Evolutionary conservation across 2,797 vertebrate genomes (phyloP).

Genomic region (Dicrostonyx torquatus): DNA sequence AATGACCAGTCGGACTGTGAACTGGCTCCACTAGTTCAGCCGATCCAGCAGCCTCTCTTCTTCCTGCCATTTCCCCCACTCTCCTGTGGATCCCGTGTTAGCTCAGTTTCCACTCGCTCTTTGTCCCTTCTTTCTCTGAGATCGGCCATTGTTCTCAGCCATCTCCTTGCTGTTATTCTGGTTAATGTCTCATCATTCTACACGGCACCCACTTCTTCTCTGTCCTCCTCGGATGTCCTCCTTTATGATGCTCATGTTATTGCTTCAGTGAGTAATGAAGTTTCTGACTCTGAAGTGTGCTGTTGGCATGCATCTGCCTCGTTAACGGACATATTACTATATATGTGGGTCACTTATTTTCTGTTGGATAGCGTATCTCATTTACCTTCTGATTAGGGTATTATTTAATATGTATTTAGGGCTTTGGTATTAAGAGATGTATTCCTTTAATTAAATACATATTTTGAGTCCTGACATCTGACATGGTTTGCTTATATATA

Average conservation of each 20-base stretch:
- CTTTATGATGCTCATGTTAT: background rate
- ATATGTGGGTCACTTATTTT: slow-evolving; percentile 65
- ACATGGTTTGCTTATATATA: slow-evolving; percentile 76
- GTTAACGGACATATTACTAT: slow-evolving; percentile 13
- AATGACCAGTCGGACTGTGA: background rate
- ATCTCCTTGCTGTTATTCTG: background rate
- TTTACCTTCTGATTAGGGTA: slow-evolving; percentile 73
- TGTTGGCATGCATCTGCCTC: slow-evolving; percentile 17
- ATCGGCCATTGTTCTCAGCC: background rate
- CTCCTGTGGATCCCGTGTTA: background rate
- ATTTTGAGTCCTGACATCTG: slow-evolving; percentile 78
- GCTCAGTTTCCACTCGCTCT: background rate
- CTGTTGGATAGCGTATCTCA: slow-evolving; percentile 56
- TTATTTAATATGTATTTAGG: slow-evolving; percentile 80
- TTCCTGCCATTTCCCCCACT: background rate
- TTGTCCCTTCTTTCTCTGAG: background rate
- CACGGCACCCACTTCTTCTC: background rate
- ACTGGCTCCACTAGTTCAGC: background rate
- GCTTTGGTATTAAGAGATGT: slow-evolving; percentile 78
- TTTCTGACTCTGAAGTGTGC: background rate
- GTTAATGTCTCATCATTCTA: slow-evolving; percentile 40
- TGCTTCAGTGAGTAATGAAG: background rate
- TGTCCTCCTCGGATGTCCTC: background rate
- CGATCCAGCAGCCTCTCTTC: background rate
- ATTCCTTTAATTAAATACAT: slow-evolving; percentile 83